Evolutionary conservation across 2,113 vertebrate species (phyloP).

Genomic region (Xenus cinereus): DNA sequence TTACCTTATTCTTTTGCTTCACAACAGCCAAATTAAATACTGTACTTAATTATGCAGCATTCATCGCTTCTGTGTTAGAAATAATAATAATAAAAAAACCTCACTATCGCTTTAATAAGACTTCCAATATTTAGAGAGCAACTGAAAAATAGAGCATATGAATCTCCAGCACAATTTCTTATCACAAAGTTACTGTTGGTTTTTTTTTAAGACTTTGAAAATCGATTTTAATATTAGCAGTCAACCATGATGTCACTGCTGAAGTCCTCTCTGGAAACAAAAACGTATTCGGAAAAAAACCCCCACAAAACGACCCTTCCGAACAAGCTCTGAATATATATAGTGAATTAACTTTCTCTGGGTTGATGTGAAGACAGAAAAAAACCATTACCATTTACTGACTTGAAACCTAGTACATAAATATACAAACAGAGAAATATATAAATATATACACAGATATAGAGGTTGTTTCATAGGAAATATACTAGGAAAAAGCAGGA

Average conservation of each 20-base stretch:
- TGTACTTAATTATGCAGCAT: constrained; percentile 85
- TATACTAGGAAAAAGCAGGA: constrained; percentile 44
- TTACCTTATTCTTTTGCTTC: constrained; percentile 87
- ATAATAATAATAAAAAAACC: constrained; percentile 50
- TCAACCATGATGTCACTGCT: constrained; percentile 61
- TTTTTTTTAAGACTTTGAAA: constrained; percentile 53
- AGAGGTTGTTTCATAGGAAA: constrained; percentile 23
- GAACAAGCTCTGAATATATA: constrained; percentile 51
- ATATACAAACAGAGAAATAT: background rate
- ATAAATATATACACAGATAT: background rate
- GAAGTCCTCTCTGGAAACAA: constrained; percentile 62
- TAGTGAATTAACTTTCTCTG: constrained; percentile 63
- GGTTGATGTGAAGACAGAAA: constrained; percentile 27
- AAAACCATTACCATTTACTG: constrained; percentile 14
- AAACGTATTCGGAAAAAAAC: constrained; percentile 51
- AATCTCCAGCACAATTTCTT: constrained; percentile 67
- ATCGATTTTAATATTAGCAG: constrained; percentile 60
- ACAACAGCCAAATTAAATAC: constrained; percentile 87
- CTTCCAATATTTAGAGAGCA: constrained; percentile 73
- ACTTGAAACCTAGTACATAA: constrained; percentile 37
- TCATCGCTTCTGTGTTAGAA: constrained; percentile 75
- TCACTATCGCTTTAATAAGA: constrained; percentile 72
- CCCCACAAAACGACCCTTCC: constrained; percentile 40
- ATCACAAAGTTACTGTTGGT: constrained; percentile 56
- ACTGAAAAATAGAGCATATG: constrained; percentile 68